Conservation (phyloP, 35 echinoderm and acorn worm genomes). For the Apostichopus californicus region DNA sequence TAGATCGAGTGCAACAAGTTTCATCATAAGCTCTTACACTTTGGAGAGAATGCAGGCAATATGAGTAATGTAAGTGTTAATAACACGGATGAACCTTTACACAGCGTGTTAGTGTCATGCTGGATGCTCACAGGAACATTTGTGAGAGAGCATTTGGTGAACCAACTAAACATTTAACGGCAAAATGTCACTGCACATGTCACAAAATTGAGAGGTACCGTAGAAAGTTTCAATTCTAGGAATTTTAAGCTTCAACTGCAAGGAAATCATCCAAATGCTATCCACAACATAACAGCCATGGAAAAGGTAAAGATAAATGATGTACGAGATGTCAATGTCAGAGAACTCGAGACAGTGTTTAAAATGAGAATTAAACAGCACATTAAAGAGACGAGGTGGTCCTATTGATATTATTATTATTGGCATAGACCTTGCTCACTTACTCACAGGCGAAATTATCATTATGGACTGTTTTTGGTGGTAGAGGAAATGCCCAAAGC, state of each 20-base stretch:
- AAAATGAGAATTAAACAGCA: not conserved
- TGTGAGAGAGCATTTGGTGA: too few relatives aligned
- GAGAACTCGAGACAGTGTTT: conserved; percentile 24
- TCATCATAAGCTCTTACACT: too few relatives aligned
- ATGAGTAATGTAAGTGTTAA: too few relatives aligned
- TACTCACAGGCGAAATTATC: conserved; percentile 62
- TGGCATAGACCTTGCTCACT: conserved; percentile 20
- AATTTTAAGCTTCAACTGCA: not conserved
- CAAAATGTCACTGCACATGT: not conserved
- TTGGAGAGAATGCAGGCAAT: too few relatives aligned
- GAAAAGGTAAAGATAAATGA: not conserved
- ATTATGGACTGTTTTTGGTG: conserved; percentile 17
- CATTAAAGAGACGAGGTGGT: not conserved
- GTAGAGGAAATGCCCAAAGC: not conserved
- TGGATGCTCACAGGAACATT: too few relatives aligned
- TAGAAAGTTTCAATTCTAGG: conserved; percentile 23
- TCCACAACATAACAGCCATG: not conserved
- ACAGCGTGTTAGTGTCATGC: too few relatives aligned
- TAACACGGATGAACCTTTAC: too few relatives aligned
- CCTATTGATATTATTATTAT: conserved; percentile 37
- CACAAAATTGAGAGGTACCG: conserved; percentile 2
- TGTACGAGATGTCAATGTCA: not conserved
- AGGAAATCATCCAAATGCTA: not conserved
- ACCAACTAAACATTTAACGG: too few relatives aligned
- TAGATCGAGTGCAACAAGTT: too few relatives aligned